phyloP scores from a whole-genome alignment of 2,888 invertebrate genomes.

The Crocallis elinguaria region DNA sequence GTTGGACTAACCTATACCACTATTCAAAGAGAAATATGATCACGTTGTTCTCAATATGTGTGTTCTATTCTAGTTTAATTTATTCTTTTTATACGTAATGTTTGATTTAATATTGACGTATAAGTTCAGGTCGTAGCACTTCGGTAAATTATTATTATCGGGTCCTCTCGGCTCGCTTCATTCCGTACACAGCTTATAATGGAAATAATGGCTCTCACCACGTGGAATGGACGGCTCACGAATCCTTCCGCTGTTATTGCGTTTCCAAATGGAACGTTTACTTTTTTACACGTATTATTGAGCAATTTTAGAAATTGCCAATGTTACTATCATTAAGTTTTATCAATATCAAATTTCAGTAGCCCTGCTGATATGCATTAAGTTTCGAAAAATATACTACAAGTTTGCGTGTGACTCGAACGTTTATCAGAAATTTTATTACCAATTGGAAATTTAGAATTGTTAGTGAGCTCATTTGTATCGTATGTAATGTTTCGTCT shows the following conservation, averaged over 20 bases:
- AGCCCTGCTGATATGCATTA: neutral
- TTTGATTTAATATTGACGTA: slow-evolving; percentile 40
- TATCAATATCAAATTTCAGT: neutral
- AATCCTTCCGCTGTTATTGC: slow-evolving; percentile 53
- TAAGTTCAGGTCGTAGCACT: slow-evolving; percentile 43
- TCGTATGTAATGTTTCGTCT: slow-evolving; percentile 29
- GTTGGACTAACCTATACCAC: slow-evolving; percentile 20
- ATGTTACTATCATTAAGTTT: neutral
- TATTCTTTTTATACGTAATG: slow-evolving; percentile 40
- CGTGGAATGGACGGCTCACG: slow-evolving; percentile 52
- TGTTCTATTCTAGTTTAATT: slow-evolving; percentile 10
- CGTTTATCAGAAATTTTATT: slow-evolving; percentile 44
- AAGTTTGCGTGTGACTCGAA: slow-evolving; percentile 47
- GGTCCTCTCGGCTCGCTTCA: slow-evolving; percentile 41
- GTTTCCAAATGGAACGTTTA: slow-evolving; percentile 55
- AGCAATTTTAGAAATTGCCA: neutral
- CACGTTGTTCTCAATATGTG: slow-evolving; percentile 10
- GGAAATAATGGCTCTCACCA: slow-evolving; percentile 55
- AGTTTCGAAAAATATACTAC: slow-evolving; percentile 27
- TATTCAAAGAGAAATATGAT: slow-evolving; percentile 15
- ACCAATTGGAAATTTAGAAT: slow-evolving; percentile 50
- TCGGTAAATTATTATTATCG: slow-evolving; percentile 47
- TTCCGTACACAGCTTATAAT: slow-evolving; percentile 43
- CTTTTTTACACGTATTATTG: slow-evolving; percentile 25
- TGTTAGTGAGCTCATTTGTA: slow-evolving; percentile 51